Percentiles rank a stretch among this genome's conserved stretches.
phyloP scores from a whole-genome alignment of 2,113 vertebrate genomes.

The Lota lota region DNA sequence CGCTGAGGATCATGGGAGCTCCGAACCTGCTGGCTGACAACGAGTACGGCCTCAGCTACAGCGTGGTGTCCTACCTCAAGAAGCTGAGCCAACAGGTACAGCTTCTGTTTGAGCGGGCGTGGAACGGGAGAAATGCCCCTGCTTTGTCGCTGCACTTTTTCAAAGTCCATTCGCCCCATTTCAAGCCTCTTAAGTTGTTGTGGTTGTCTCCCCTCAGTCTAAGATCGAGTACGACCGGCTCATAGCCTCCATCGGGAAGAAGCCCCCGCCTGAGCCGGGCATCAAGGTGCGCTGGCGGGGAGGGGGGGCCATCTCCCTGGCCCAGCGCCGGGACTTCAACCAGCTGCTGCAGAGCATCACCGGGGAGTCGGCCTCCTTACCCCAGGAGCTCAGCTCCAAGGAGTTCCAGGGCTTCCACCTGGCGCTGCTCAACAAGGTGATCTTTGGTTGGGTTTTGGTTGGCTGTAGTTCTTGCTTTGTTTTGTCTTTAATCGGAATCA shows the following conservation, averaged over 20 bases:
- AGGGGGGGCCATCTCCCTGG: constrained; percentile 80
- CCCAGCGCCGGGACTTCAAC: constrained; percentile 87
- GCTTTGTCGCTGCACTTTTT: no score
- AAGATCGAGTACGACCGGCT: constrained; percentile 95
- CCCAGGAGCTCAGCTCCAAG: constrained; percentile 88
- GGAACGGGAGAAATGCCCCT: neutral
- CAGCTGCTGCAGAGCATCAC: constrained; percentile 88
- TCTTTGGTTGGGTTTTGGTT: neutral
- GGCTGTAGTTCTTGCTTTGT: no score
- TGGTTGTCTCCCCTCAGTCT: constrained; percentile 75
- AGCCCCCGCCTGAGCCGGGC: constrained; percentile 79
- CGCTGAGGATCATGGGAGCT: constrained; percentile 95
- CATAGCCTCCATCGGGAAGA: constrained; percentile 89
- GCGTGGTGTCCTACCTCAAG: constrained; percentile 96
- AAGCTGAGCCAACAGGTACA: constrained; percentile 95
- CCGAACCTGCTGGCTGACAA: constrained; percentile 94
- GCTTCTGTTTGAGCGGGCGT: neutral
- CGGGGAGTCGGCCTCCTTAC: constrained; percentile 77
- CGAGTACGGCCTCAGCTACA: constrained; percentile 97
- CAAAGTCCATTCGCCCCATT: no score
- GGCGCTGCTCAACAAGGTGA: constrained; percentile 89
- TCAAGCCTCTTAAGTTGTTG: no score
- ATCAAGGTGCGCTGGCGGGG: constrained; percentile 89
- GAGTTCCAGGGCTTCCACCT: constrained; percentile 95
- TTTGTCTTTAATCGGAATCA: no score